These are phyloP conservation scores for Dendrocincla tyrannina DNA, from an alignment of 2,797 vertebrate species.

Conservation along the genomic window DNA sequence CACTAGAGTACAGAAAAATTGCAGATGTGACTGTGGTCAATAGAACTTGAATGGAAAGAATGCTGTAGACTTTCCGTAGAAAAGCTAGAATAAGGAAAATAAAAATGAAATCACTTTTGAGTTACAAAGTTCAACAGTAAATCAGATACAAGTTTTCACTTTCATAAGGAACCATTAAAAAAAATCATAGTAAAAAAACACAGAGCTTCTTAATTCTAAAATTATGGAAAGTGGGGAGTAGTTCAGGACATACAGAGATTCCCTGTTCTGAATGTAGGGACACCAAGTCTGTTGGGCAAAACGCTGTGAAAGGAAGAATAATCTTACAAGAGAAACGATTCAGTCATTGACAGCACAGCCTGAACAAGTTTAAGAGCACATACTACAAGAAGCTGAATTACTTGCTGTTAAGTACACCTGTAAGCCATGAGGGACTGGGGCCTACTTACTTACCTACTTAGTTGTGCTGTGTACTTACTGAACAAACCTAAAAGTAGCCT, in stretches of 20 bases:
- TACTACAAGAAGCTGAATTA: neutral
- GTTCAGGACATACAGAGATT: neutral
- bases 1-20: constrained; percentile 84
- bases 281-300: neutral
- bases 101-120: neutral
- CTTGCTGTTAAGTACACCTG: neutral
- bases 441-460: neutral
- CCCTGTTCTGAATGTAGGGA: neutral
- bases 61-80: constrained; percentile 92
- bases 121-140: neutral
- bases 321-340: neutral
- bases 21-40: constrained; percentile 87
- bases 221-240: neutral
- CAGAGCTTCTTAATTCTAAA: neutral
- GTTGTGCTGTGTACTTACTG: too few relatives aligned
- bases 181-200: neutral
- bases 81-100: constrained; percentile 79
- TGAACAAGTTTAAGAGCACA: neutral
- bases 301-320: neutral
- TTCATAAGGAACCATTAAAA: neutral
- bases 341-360: neutral
- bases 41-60: constrained; percentile 89
- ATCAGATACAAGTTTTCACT: neutral
- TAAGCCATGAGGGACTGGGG: neutral
- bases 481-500: neutral